Base-by-base conservation (phyloP, 2,888 invertebrate genomes). In the Flexamia atlantica region DNA sequence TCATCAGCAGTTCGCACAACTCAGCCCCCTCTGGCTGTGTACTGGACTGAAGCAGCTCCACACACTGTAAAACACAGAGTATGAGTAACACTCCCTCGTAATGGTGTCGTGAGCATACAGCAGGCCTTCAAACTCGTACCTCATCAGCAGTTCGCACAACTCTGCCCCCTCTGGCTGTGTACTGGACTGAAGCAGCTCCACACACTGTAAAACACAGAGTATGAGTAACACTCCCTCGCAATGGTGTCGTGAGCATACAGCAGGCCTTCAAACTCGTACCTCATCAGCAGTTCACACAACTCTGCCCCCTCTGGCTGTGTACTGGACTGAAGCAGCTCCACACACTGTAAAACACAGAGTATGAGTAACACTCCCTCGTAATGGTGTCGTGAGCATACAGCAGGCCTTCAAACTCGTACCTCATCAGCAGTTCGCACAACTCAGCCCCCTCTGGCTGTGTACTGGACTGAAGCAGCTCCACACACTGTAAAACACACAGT, bases 231-330 rank as follows among this genome's bases (percentile, higher is more conserved):
- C 46, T 87, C 86, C 79, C 85, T 94, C 12, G 97, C 96, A 30
- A 98, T 95, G 88, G 96, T 95, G 91, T 99, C 98, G 91, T 98
- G n/a, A n/a, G n/a, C n/a, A n/a, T n/a, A n/a, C n/a, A n/a, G n/a
- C n/a, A n/a, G n/a, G n/a, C n/a, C n/a, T n/a, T n/a, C n/a, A n/a
- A n/a, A n/a, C n/a, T n/a, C n/a, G n/a, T n/a, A n/a, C n/a, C n/a
- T n/a, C n/a, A n/a, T n/a, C n/a, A n/a, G n/a, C n/a, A n/a, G n/a
- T n/a, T n/a, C n/a, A n/a, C n/a, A n/a, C n/a, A n/a, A n/a, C n/a
- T n/a, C n/a, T n/a, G n/a, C n/a, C n/a, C n/a, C n/a, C n/a, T n/a
- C n/a, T n/a, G n/a, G n/a, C n/a, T n/a, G n/a, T n/a, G n/a, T n/a
- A n/a, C n/a, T n/a, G n/a, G n/a, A n/a, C n/a, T n/a, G n/a, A n/a